These are phyloP conservation scores for Macrotis lagotis DNA, from an alignment of 2,113 vertebrate genomes.

Conservation along the genomic window DNA sequence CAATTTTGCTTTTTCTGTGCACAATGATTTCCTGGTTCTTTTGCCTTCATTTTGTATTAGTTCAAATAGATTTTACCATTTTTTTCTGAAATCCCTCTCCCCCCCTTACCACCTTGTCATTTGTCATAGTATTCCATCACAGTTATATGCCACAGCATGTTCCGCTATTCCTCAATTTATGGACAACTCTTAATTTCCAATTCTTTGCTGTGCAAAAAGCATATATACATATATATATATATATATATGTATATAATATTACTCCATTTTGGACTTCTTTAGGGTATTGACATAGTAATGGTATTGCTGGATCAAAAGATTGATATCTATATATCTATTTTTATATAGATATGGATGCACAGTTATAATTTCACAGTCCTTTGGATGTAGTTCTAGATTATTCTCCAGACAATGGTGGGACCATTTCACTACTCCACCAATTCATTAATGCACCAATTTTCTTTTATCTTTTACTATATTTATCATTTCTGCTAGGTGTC, in stretches of 20 bases:
- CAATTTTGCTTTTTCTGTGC: neutral
- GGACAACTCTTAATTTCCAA: neutral
- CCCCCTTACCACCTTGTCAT: neutral
- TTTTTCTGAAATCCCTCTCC: neutral
- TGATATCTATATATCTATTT: too few species aligned
- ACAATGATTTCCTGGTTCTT: neutral
- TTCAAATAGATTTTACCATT: neutral
- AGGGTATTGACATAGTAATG: neutral
- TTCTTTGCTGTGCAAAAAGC: too few species aligned
- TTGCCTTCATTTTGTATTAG: neutral
- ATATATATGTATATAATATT: too few species aligned
- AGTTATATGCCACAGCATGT: neutral
- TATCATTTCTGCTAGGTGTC: neutral
- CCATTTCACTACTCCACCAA: neutral
- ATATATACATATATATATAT: too few species aligned
- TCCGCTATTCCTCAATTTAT: neutral
- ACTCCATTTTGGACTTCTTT: neutral
- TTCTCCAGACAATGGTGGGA: neutral
- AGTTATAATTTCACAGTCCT: neutral
- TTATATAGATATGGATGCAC: too few species aligned
- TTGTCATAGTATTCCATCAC: neutral
- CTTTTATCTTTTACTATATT: neutral
- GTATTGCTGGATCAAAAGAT: neutral
- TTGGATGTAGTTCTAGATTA: neutral
- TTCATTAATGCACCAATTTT: neutral